These are phyloP conservation scores for Pampusana beccarii DNA, from an alignment of 2,113 vertebrate genomes.

Conservation along the genomic window DNA sequence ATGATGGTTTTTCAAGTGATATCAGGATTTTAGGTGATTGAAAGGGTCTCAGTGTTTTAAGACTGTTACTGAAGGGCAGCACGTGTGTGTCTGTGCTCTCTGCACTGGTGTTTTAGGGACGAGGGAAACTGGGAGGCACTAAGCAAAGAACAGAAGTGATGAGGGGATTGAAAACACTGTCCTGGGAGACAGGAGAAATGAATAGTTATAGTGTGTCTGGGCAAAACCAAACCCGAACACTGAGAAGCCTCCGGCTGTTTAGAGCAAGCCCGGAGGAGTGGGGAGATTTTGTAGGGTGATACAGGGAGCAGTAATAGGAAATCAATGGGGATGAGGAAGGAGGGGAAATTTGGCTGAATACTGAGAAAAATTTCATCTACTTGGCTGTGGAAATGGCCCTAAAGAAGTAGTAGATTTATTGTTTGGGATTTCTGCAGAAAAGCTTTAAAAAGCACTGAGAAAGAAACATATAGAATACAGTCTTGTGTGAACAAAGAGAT, in stretches of 20 bases:
- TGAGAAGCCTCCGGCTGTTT: background rate
- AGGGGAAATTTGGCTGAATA: background rate
- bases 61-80: background rate
- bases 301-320: background rate
- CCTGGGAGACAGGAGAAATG: background rate
- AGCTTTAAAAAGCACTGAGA: background rate
- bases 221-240: background rate
- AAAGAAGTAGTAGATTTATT: background rate
- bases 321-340: background rate
- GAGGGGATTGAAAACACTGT: background rate
- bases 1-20: background rate
- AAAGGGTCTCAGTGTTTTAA: background rate
- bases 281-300: background rate
- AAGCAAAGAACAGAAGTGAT: background rate
- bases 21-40: background rate
- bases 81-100: background rate
- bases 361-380: background rate
- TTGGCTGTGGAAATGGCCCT: background rate
- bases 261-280: background rate
- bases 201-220: background rate
- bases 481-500: background rate
- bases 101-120: background rate
- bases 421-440: background rate
- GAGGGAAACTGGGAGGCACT: background rate
- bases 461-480: rapidly evolving